Percentiles rank a stretch among this genome's conserved stretches.
These are phyloP conservation scores for Phaedon cochleariae DNA, from an alignment of 2,888 invertebrate species.

Conservation along the genomic window DNA sequence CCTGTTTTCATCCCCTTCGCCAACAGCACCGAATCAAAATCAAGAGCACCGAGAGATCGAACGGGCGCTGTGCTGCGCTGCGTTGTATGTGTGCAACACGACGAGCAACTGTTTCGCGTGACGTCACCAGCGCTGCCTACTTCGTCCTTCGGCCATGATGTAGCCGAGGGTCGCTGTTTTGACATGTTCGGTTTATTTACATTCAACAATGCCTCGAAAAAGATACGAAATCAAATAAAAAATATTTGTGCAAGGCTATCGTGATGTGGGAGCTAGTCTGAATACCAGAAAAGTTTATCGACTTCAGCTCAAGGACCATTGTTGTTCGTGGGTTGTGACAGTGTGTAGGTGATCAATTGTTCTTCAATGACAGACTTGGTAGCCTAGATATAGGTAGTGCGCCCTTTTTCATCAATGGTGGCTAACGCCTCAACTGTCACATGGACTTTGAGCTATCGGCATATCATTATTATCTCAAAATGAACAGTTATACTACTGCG, in stretches of 20 bases:
- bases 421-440: neutral
- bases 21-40: slow-evolving; percentile 10
- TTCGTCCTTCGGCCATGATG: slow-evolving; percentile 9
- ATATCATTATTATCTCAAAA: neutral
- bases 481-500: neutral
- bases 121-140: slow-evolving; percentile 10
- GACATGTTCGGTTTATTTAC: neutral
- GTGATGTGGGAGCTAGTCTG: neutral
- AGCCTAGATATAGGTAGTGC: too few relatives aligned
- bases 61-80: neutral
- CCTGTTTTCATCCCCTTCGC: slow-evolving; percentile 29
- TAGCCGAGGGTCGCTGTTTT: neutral
- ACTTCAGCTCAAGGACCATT: neutral
- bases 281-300: neutral
- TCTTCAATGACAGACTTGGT: too few relatives aligned
- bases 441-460: neutral
- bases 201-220: neutral
- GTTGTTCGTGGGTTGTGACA: neutral
- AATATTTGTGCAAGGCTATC: neutral
- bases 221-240: slow-evolving; percentile 15
- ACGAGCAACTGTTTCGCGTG: slow-evolving; percentile 16
- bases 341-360: neutral
- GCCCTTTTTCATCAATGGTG: neutral
- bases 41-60: neutral
- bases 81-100: neutral